Conservation (phyloP, 1,140 invertebrate genomes). For the Spodoptera frugiperda region DNA sequence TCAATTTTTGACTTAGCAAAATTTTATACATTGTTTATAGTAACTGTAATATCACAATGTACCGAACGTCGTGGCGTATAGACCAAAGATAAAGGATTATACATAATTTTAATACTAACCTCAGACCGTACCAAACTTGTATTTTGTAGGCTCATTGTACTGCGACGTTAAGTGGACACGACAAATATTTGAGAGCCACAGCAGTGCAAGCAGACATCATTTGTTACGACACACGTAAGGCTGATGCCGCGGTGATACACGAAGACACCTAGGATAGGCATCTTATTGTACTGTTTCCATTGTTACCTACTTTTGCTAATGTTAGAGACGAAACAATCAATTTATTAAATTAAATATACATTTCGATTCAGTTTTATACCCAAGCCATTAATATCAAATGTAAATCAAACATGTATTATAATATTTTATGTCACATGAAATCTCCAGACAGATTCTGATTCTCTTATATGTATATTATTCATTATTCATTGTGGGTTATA, state of each 20-base stretch:
- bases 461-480: conserved; percentile 60
- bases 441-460: conserved; percentile 40
- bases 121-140: conserved; percentile 83
- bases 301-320: conserved; percentile 46
- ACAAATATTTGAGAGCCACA: conserved; percentile 35
- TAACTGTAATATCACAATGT: conserved; percentile 76
- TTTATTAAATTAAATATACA: conserved; percentile 40
- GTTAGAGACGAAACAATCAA: conserved; percentile 33
- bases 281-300: conserved; percentile 39
- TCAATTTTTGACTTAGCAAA: conserved; percentile 86
- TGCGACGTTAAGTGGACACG: conserved; percentile 44
- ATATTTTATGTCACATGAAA: conserved; percentile 41
- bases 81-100: conserved; percentile 84
- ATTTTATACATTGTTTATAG: conserved; percentile 86
- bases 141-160: conserved; percentile 70
- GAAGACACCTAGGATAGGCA: conserved; percentile 36
- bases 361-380: conserved; percentile 41
- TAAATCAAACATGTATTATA: conserved; percentile 45
- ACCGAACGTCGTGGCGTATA: conserved; percentile 79
- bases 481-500: conserved; percentile 78
- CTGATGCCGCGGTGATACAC: conserved; percentile 36
- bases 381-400: conserved; percentile 24
- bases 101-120: conserved; percentile 84
- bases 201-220: conserved; percentile 33
- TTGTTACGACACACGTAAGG: conserved; percentile 45